phyloP scores from a whole-genome alignment of 2,888 invertebrate genomes.

The Quadroppia sp. region DNA sequence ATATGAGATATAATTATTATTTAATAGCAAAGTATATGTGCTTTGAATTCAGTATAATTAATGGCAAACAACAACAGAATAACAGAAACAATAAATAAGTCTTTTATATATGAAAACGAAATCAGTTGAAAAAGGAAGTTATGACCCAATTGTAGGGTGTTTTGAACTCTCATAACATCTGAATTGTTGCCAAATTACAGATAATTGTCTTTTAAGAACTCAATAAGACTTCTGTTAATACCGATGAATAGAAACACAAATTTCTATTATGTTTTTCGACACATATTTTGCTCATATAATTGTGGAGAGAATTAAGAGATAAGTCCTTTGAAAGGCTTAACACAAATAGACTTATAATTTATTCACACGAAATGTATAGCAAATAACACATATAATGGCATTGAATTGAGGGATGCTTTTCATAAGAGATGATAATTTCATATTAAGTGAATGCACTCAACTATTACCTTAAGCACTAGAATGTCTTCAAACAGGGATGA shows the following conservation, averaged over 20 bases:
- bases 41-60: constrained; percentile 11
- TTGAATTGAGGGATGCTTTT: constrained; percentile 8
- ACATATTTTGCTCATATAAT: background rate
- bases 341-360: background rate
- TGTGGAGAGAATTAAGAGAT: background rate
- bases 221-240: background rate
- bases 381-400: background rate
- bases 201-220: background rate
- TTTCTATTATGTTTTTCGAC: constrained; percentile 9
- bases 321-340: background rate
- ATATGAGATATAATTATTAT: background rate
- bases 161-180: background rate
- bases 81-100: constrained; percentile 14
- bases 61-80: constrained; percentile 1
- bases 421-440: background rate
- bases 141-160: constrained; percentile 17
- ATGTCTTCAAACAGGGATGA: background rate
- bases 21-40: background rate
- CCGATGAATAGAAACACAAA: background rate
- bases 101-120: background rate
- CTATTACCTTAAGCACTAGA: background rate
- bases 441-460: constrained; percentile 24
- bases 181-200: background rate
- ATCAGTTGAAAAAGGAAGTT: constrained; percentile 21
- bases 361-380: background rate